Conservation (phyloP, 2,888 invertebrate species). For the Orgyia antiqua region DNA sequence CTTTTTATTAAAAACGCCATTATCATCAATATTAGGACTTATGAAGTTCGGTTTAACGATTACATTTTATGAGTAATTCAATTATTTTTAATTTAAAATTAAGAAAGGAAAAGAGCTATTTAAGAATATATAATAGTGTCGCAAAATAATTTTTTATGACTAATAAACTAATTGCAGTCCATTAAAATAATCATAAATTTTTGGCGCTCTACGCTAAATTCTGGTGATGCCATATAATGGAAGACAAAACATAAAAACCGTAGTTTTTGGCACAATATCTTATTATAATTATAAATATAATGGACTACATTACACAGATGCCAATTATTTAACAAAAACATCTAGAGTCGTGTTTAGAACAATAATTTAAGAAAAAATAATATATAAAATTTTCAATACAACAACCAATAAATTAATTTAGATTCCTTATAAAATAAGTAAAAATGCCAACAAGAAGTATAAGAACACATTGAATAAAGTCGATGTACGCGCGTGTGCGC, state of each 20-base stretch:
- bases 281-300: constrained; percentile 35
- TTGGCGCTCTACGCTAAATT: constrained; percentile 27
- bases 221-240: constrained; percentile 23
- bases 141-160: constrained; percentile 28
- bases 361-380: constrained; percentile 68
- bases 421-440: constrained; percentile 77
- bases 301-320: constrained; percentile 68
- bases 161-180: constrained; percentile 44
- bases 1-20: constrained; percentile 79
- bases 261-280: constrained; percentile 55
- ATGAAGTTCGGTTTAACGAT: constrained; percentile 78
- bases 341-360: constrained; percentile 51
- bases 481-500: constrained; percentile 30
- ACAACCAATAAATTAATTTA: constrained; percentile 79
- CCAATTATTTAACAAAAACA: constrained; percentile 59
- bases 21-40: constrained; percentile 78
- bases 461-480: constrained; percentile 74
- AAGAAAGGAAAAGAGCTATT: constrained; percentile 65
- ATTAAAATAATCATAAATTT: constrained; percentile 30
- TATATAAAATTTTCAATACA: constrained; percentile 70
- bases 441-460: constrained; percentile 78
- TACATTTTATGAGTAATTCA: constrained; percentile 76
- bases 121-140: constrained; percentile 36
- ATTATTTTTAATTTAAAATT: constrained; percentile 63
- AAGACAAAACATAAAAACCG: constrained; percentile 27